Evolutionary conservation across 2,888 invertebrate genomes (phyloP).

Genomic region (Meta bourneti): DNA sequence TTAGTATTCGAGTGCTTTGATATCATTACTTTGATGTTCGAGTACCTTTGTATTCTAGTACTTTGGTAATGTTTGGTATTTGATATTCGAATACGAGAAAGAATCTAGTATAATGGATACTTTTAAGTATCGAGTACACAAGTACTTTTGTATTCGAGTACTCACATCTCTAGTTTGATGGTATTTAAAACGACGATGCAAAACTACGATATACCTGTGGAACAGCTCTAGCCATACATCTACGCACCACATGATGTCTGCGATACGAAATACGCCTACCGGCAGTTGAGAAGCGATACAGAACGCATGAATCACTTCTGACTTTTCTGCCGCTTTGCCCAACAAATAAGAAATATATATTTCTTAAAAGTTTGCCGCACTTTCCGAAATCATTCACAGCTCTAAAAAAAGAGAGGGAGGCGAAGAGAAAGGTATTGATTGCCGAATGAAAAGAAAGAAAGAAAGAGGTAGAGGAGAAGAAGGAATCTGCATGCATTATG

Average conservation of each 20-base stretch:
- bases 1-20: too few relatives aligned
- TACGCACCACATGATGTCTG: not conserved
- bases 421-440: conserved; percentile 36
- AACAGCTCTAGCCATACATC: not conserved
- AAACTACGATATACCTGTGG: not conserved
- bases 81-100: too few relatives aligned
- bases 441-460: conserved; percentile 6
- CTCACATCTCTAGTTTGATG: too few relatives aligned
- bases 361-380: not conserved
- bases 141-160: too few relatives aligned
- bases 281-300: not conserved
- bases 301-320: not conserved
- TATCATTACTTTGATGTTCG: too few relatives aligned
- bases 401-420: conserved; percentile 28
- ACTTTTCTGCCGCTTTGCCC: not conserved
- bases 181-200: too few relatives aligned
- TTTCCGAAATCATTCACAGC: conserved; percentile 47
- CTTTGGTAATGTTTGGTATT: too few relatives aligned
- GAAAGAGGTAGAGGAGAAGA: conserved; percentile 14
- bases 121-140: too few relatives aligned
- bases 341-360: not conserved
- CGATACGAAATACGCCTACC: not conserved
- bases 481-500: conserved; percentile 62
- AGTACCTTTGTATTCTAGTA: too few relatives aligned
- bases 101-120: too few relatives aligned